Conservation (phyloP, 2,888 invertebrate genomes). For the Tetragonisca angustula region DNA sequence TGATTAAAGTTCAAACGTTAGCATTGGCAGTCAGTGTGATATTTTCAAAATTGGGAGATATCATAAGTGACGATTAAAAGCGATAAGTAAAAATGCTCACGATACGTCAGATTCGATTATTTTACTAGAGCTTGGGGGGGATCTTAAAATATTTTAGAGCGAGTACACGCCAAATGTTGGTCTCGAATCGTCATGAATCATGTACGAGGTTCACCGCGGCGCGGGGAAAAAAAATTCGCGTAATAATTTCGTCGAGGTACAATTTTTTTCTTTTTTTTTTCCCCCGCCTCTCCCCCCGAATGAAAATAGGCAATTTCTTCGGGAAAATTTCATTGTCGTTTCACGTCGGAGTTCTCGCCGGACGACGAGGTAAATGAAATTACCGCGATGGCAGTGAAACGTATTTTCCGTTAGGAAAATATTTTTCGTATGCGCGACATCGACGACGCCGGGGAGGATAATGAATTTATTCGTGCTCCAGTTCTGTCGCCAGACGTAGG, state of each 20-base stretch:
- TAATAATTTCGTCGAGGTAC: background rate
- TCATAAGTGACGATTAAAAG: background rate
- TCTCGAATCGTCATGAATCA: too few species aligned
- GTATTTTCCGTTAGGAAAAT: background rate
- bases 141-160: too few species aligned
- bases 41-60: too few species aligned
- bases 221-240: background rate
- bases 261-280: background rate
- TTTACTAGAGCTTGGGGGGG: too few species aligned
- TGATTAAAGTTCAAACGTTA: too few species aligned
- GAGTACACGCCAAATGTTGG: too few species aligned
- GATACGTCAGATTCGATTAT: too few species aligned
- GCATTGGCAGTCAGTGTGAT: too few species aligned
- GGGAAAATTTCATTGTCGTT: background rate
- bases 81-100: background rate
- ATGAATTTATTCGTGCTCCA: conserved; percentile 38
- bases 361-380: background rate
- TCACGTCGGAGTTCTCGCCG: background rate
- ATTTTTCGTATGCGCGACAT: conserved; percentile 28
- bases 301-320: background rate
- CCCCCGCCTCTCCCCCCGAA: fast-evolving
- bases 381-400: background rate
- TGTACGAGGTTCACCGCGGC: too few species aligned
- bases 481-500: conserved; percentile 7
- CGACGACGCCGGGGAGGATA: background rate